Evolutionary conservation across 2,888 invertebrate species (phyloP), one percentile per base, ranked within the genome.

Genomic region (Eulithis testata): DNA sequence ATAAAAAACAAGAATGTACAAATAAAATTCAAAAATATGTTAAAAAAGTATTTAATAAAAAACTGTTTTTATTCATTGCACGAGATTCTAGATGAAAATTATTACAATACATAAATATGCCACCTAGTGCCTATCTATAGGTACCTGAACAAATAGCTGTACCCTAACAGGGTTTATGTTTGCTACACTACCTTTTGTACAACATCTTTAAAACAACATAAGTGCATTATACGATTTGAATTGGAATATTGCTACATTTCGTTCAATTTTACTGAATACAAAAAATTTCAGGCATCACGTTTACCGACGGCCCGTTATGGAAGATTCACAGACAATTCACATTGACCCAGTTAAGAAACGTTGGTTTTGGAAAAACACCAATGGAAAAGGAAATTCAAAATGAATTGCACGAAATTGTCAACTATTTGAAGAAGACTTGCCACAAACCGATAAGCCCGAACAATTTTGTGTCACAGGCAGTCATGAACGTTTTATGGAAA

Each of bases 401-500:
- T 9, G 96, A 96, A 83, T 89, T 95, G 12, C 71, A 75, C 3
- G 87, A 88, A 54, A 86, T 96, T 40, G 80, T 96, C 1, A 80
- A 89, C 9, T 83, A 83, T 73, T 92, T 93, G 43, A 83, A 80
- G 45, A 80, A 72, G 12, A 86, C 82, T 64, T 78, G 71, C 14
- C 67, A 74, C 27, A 79, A 71, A 70, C 84, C 94, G 0, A 87
- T 95, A 0, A 84, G 84, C 51, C 91, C 95, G 71, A 92, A 93
- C 67, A 85, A 83, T 9, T 84, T 92, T 1, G 94, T 96, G 50
- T 95, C 95, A 63, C 86, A 95, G 47, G 93, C 95, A 0, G 94
- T 96, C 1, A 84, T 96, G 68, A 96, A 96, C 81, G 94, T 95
- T 0, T 80, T 96, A 14, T 96, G 96, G 96, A 94, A 93, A 27